A percentile compares a stretch with the other conserved stretches of the same genome.
Conservation (phyloP, 2,888 invertebrate genomes). For the Hecatera dysodea region DNA sequence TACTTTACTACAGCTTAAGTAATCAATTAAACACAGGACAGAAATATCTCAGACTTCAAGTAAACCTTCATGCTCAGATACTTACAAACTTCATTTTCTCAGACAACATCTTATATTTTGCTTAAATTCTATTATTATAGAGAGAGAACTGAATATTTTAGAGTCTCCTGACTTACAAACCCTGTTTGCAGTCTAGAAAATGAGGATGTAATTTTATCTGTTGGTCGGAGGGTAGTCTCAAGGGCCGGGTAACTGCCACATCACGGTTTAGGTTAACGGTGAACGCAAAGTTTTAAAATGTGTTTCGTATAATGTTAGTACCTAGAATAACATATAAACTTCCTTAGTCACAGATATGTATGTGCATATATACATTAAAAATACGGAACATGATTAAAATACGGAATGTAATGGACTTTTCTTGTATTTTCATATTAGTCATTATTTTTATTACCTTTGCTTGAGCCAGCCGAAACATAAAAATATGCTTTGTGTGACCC, state of each 20-base stretch:
- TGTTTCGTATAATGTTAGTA: conserved; percentile 5
- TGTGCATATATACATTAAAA: background rate
- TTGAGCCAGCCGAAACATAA: background rate
- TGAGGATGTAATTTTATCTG: conserved; percentile 36
- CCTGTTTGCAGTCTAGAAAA: conserved; percentile 19
- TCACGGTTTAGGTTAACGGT: conserved; percentile 9
- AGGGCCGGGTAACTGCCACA: conserved; percentile 30
- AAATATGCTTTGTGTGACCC: too few relatives aligned
- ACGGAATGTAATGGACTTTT: background rate
- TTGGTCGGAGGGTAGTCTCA: conserved; percentile 12
- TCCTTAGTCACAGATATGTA: background rate
- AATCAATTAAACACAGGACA: background rate
- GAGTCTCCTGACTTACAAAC: conserved; percentile 10
- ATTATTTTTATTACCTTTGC: background rate
- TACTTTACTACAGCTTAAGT: background rate
- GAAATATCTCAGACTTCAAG: background rate
- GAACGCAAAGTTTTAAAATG: conserved; percentile 27
- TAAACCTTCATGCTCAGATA: background rate
- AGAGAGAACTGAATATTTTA: conserved; percentile 44
- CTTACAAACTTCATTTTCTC: conserved; percentile 10
- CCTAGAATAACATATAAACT: background rate
- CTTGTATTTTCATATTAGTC: conserved; percentile 2
- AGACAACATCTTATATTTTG: conserved; percentile 8
- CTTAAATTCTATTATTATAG: conserved; percentile 8
- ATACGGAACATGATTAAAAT: too few relatives aligned